A percentile compares a stretch with the other conserved stretches of the same genome.
These are phyloP conservation scores for Tylochromis polylepis DNA, from an alignment of 2,113 vertebrate genomes.

Conservation along the genomic window DNA sequence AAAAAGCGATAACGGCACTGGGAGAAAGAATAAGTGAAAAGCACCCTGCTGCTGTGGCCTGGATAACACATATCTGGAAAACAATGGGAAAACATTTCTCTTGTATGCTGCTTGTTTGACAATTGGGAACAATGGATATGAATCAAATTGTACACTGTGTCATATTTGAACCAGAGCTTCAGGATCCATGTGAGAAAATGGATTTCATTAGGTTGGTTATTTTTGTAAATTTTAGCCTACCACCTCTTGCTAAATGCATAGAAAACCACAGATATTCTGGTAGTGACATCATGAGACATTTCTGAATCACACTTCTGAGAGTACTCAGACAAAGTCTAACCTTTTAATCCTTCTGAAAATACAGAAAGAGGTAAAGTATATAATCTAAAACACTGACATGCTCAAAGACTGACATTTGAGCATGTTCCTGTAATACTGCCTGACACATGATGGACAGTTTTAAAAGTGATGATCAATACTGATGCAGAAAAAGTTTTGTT, in stretches of 20 bases:
- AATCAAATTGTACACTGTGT: neutral
- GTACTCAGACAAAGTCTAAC: neutral
- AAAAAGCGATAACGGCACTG: neutral
- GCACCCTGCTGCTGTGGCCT: neutral
- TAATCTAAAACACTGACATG: neutral
- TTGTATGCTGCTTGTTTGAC: neutral
- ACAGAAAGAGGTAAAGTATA: neutral
- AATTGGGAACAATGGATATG: neutral
- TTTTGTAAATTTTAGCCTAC: neutral
- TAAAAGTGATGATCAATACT: neutral
- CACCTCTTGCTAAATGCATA: neutral
- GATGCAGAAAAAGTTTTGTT: neutral
- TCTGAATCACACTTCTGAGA: neutral
- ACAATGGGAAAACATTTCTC: neutral
- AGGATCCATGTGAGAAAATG: neutral
- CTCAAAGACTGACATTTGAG: neutral
- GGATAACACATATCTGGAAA: neutral
- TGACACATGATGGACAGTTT: neutral
- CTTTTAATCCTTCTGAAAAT: neutral
- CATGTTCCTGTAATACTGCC: neutral
- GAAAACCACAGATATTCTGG: neutral
- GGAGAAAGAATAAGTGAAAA: neutral
- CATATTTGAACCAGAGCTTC: neutral
- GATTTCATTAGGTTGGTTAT: neutral
- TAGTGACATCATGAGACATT: neutral